A percentile compares a stretch with the other conserved stretches of the same genome.
Conservation (phyloP, 2,797 vertebrate genomes). For the Lithobates pipiens region DNA sequence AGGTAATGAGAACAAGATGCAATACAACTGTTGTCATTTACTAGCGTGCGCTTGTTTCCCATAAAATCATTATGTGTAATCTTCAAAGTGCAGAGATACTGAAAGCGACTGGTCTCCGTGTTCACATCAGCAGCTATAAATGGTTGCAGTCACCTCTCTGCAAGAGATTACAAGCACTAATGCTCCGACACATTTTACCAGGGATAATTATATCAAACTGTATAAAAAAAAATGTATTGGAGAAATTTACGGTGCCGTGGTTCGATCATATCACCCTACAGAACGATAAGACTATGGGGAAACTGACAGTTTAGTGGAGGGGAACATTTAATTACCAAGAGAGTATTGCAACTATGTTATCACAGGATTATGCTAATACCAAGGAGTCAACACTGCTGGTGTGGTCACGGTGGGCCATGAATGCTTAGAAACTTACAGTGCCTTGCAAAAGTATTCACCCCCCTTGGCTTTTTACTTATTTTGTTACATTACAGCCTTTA, state of each 20-base stretch:
- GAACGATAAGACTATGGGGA: neutral
- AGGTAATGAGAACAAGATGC: conserved; percentile 34
- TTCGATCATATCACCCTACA: neutral
- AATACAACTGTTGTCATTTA: conserved; percentile 36
- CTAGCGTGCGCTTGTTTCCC: conserved; percentile 17
- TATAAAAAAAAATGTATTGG: neutral
- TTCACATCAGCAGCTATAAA: conserved; percentile 13
- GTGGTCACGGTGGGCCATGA: too few relatives aligned
- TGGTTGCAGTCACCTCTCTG: conserved; percentile 2
- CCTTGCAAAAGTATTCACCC: too few relatives aligned
- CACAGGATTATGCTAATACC: neutral
- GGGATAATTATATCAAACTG: conserved; percentile 8
- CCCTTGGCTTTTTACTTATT: too few relatives aligned
- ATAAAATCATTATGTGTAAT: conserved; percentile 24
- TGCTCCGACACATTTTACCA: neutral
- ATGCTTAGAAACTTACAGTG: too few relatives aligned
- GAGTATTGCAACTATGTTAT: neutral
- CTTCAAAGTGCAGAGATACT: conserved; percentile 10
- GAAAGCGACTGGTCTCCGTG: neutral
- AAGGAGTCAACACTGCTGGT: neutral
- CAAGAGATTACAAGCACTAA: conserved; percentile 9
- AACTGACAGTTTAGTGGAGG: neutral
- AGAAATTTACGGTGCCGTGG: neutral
- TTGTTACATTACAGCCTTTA: too few relatives aligned
- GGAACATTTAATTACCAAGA: neutral